These are phyloP conservation scores for Aporophyla lueneburgensis DNA, from an alignment of 2,888 invertebrate genomes.

Conservation along the genomic window DNA sequence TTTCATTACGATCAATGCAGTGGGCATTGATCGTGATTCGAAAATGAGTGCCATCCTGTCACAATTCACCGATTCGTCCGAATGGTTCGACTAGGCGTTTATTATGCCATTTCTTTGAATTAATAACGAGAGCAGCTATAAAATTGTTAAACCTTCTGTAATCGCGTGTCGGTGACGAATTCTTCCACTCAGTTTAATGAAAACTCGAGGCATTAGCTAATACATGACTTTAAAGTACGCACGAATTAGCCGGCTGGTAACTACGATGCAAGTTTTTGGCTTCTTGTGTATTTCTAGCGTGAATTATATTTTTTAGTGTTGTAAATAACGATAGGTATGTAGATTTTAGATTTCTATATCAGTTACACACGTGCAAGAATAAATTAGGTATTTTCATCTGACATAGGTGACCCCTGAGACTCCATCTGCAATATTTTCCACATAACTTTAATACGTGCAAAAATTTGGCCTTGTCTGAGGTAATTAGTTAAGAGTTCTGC, in stretches of 20 bases:
- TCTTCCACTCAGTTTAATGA: conserved; percentile 27
- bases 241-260: not conserved
- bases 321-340: not conserved
- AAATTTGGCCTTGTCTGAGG: not conserved
- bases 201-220: conserved; percentile 37
- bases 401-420: not conserved
- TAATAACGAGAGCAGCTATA: conserved; percentile 24
- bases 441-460: not conserved
- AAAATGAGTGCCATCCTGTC: conserved; percentile 4
- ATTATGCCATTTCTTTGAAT: conserved; percentile 18
- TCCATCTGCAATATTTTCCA: not conserved
- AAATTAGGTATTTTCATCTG: not conserved
- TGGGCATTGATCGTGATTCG: not conserved
- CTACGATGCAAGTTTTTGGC: conserved; percentile 9
- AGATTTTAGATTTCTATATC: not conserved
- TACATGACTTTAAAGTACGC: conserved; percentile 5
- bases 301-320: not conserved
- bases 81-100: conserved; percentile 19
- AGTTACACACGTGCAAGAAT: not conserved
- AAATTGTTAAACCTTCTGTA: conserved; percentile 21
- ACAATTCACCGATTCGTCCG: conserved; percentile 18
- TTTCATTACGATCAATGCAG: conserved; percentile 1
- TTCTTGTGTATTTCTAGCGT: conserved; percentile 17
- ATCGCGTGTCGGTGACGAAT: conserved; percentile 48
- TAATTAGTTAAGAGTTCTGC: not conserved